Evolutionary conservation across 2,888 invertebrate species (phyloP), one percentile per base, ranked within the genome.

Genomic region (Melanostoma mellinum): DNA sequence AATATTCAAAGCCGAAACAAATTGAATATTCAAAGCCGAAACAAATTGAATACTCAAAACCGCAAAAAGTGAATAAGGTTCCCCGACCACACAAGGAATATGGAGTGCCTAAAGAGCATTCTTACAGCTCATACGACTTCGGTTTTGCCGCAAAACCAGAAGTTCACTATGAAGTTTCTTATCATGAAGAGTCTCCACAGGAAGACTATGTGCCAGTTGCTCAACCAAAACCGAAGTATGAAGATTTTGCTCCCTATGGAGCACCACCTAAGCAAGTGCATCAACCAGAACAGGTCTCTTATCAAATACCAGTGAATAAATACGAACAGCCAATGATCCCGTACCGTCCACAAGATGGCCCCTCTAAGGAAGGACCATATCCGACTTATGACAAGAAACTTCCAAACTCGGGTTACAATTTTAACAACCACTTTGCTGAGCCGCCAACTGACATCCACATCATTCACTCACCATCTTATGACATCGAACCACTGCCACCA

Each of bases 401-500:
- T 8, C 85, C 88, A 2, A 89, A 90, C 77, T 65, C 80, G 2
- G 88, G 87, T 2, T 89, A 86, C 46, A 38, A 69, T 2, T 67
- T 86, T 6, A 80, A 77, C 5, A 88, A 61, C 32, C 88, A 85
- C 82, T 90, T 90, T 81, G 90, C 88, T 0, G 90, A 89, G 20
- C 90, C 90, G 6, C 89, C 90, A 1, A 35, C 84, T 0, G 86
- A 88, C 63, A 86, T 88, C 44, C 89, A 90, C 58, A 89, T 89
- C 5, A 86, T 88, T 3, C 89, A 90, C 63, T 88, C 91, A 0
- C 89, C 89, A 8, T 88, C 89, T 0, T 90, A 87, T 74, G 90
- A 89, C 81, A 88, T 89, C 3, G 87, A 85, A 75, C 87, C 89
- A 2, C 86, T 88, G 6, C 86, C 88, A 0, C 30, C 52, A 35